Conservation (phyloP, 2,797 vertebrate genomes). For the Esox masquinongy region DNA sequence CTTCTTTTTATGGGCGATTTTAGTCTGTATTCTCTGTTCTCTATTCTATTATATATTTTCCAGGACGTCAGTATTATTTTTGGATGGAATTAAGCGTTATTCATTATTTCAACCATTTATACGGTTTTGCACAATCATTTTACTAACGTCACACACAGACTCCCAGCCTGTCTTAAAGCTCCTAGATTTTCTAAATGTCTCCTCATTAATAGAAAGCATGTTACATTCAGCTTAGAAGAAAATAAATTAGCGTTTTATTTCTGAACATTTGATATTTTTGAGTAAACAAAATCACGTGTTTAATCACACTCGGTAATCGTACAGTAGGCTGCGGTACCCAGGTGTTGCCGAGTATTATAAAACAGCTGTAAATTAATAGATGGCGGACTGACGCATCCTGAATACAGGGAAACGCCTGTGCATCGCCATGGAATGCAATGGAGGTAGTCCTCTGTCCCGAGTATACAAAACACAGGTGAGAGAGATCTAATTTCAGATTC, state of each 20-base stretch:
- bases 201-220: neutral
- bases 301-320: neutral
- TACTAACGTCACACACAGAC: neutral
- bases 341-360: neutral
- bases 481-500: constrained; percentile 54
- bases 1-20: neutral
- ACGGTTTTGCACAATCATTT: neutral
- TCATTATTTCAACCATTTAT: neutral
- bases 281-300: neutral
- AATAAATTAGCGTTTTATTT: neutral
- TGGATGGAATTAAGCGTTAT: neutral
- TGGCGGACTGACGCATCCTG: neutral
- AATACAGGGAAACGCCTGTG: neutral
- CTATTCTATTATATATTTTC: neutral
- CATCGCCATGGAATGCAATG: constrained; percentile 41
- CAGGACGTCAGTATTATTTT: neutral
- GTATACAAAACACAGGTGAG: constrained; percentile 58
- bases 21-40: neutral
- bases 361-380: neutral
- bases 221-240: neutral
- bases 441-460: constrained; percentile 34
- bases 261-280: neutral
- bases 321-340: neutral
- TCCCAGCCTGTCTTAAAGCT: neutral
- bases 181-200: neutral